Conservation (phyloP, 37 sponge, comb jelly and placozoan species). For the Spongilla lacustris region DNA sequence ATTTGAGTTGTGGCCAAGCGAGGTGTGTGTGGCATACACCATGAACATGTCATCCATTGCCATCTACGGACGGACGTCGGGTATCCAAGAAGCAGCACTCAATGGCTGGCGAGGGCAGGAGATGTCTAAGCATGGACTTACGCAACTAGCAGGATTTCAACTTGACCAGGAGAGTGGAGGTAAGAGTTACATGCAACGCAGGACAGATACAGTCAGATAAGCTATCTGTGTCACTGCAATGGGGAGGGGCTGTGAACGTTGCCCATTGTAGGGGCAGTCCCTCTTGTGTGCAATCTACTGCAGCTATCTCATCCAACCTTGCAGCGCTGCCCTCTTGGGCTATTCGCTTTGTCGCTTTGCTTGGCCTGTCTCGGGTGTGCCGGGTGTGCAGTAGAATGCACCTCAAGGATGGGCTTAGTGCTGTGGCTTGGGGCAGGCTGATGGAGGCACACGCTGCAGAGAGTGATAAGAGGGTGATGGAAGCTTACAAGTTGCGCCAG, state of each 20-base stretch:
- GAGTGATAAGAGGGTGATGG: conserved; percentile 47
- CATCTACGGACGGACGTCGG: conserved; percentile 54
- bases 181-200: background rate
- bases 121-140: conserved; percentile 28
- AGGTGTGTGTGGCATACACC: conserved; percentile 40
- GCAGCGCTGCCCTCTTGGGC: conserved; percentile 35
- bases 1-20: conserved; percentile 61
- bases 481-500: conserved; percentile 56
- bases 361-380: conserved; percentile 59
- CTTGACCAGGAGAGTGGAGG: background rate
- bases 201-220: too few relatives aligned
- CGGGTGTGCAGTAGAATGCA: conserved; percentile 35
- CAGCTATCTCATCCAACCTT: background rate
- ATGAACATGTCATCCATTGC: conserved; percentile 40
- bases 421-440: conserved; percentile 59
- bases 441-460: conserved; percentile 40
- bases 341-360: conserved; percentile 53
- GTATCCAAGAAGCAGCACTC: conserved; percentile 59
- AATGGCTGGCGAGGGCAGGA: conserved; percentile 2
- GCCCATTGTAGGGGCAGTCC: too few relatives aligned
- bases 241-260: too few relatives aligned
- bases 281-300: too few relatives aligned
- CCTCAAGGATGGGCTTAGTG: conserved; percentile 69
- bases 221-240: too few relatives aligned
- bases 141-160: conserved; percentile 35